phyloP scores from a whole-genome alignment of 2,888 invertebrate genomes.

The Atrina japonica region DNA sequence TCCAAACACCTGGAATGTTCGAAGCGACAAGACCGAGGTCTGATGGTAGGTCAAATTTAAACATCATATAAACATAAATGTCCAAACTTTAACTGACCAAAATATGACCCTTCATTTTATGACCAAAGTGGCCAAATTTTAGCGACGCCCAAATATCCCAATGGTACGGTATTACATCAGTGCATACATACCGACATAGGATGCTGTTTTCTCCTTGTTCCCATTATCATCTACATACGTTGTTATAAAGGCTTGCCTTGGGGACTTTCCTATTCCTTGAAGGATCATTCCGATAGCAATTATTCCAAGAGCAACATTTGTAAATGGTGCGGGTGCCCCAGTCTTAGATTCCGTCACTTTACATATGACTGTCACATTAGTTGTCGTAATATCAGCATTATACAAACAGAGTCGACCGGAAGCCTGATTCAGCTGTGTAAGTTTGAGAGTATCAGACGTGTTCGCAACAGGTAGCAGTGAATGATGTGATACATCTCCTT shows the following conservation, averaged over 20 bases:
- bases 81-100: too few species aligned
- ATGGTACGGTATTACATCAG: too few species aligned
- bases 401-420: constrained; percentile 5
- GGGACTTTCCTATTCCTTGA: constrained; percentile 70
- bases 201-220: constrained; percentile 65
- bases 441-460: neutral
- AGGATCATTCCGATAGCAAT: constrained; percentile 65
- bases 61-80: too few species aligned
- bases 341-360: constrained; percentile 19
- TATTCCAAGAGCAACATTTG: constrained; percentile 46
- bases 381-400: neutral
- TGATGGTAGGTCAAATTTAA: too few species aligned
- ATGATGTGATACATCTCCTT: neutral
- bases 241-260: constrained; percentile 58
- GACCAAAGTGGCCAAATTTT: too few species aligned
- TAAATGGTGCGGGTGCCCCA: constrained; percentile 36
- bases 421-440: neutral
- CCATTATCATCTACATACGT: constrained; percentile 73
- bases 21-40: too few species aligned
- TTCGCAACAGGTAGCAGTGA: neutral
- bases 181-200: constrained; percentile 67
- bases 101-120: too few species aligned
- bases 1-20: too few species aligned
- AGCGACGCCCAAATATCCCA: too few species aligned
- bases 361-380: neutral